Evolutionary conservation across 2,113 vertebrate species (phyloP).

Genomic region (Epinephelus moara): DNA sequence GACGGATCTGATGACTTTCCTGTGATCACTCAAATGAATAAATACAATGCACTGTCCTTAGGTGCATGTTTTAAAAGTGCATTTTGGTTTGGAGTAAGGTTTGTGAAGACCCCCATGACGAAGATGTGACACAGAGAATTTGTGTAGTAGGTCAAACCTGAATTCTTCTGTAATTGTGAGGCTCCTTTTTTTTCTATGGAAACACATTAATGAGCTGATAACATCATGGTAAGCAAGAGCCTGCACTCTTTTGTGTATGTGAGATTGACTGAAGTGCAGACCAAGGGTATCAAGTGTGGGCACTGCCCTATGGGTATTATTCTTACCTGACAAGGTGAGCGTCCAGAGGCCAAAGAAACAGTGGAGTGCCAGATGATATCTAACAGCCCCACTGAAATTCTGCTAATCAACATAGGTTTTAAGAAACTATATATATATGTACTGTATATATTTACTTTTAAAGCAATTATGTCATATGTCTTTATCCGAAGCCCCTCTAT

Average conservation of each 20-base stretch:
- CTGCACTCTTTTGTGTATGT: background rate
- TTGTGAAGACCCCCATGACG: background rate
- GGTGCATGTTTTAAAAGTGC: background rate
- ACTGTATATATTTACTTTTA: background rate
- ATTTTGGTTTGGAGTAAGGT: background rate
- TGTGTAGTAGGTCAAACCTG: background rate
- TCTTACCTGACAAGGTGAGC: background rate
- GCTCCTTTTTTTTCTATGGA: background rate
- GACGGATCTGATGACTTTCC: slow-evolving; percentile 30
- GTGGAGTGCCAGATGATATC: background rate
- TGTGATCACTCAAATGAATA: slow-evolving; percentile 19
- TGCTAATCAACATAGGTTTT: background rate
- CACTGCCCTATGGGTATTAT: background rate
- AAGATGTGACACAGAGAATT: background rate
- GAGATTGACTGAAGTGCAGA: background rate
- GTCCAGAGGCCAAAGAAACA: background rate
- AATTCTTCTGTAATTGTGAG: background rate
- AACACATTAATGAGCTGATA: background rate
- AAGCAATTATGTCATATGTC: background rate
- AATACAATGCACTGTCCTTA: background rate
- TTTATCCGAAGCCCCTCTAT: background rate
- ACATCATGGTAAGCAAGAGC: background rate
- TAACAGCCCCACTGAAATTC: background rate
- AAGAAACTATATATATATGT: too few relatives aligned
- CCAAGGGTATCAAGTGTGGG: background rate